Percentiles rank a stretch among this genome's conserved stretches.
Evolutionary conservation across 2,113 vertebrate genomes (phyloP).

Genomic region (Scortum barcoo): DNA sequence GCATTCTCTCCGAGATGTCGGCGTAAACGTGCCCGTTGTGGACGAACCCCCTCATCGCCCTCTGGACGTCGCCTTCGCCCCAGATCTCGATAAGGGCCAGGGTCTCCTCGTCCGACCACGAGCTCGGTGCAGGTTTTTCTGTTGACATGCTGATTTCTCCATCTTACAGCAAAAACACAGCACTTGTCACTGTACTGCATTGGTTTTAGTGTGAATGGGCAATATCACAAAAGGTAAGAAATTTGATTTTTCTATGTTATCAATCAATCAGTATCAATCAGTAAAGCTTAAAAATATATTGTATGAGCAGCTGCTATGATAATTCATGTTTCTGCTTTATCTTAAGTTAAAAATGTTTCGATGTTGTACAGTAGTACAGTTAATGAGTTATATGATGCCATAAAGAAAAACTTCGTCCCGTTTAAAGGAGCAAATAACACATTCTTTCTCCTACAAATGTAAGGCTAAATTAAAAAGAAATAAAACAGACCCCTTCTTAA

Average conservation of each 20-base stretch:
- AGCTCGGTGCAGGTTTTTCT: conserved; percentile 37
- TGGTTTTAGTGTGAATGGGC: background rate
- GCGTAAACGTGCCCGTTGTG: conserved; percentile 78
- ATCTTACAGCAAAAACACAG: conserved; percentile 42
- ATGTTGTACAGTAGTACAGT: no score
- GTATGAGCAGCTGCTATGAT: background rate
- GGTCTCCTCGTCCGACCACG: conserved; percentile 78
- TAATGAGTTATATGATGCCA: background rate
- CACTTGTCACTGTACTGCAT: background rate
- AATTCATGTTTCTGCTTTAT: background rate
- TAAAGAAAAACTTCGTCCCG: no score
- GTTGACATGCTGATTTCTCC: conserved; percentile 34
- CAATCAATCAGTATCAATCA: background rate
- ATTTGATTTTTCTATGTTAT: background rate
- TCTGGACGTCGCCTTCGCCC: conserved; percentile 77
- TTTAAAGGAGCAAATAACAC: no score
- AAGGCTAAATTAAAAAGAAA: background rate
- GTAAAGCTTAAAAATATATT: background rate
- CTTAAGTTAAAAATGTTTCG: background rate
- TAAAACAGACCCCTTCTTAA: background rate
- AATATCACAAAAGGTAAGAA: background rate
- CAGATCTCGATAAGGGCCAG: conserved; percentile 78
- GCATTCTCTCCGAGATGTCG: conserved; percentile 73
- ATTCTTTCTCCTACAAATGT: background rate
- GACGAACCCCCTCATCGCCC: conserved; percentile 64